Evolutionary conservation across 2,113 vertebrate genomes (phyloP).

Genomic region (Cyanoliseus patagonus): DNA sequence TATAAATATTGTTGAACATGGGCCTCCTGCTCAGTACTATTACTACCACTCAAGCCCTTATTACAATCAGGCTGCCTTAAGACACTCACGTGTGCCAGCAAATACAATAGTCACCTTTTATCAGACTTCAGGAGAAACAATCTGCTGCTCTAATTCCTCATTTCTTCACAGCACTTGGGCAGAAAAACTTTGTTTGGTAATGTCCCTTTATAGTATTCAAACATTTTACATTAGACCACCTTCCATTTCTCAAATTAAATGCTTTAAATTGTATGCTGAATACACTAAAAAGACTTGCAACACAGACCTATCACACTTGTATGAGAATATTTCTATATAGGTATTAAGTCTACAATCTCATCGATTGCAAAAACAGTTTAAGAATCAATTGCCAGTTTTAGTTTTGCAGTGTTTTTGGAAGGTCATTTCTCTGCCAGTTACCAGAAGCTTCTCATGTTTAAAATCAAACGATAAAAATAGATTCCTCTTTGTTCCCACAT

Average conservation of each 20-base stretch:
- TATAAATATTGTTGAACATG: not conserved
- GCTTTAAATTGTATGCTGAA: not conserved
- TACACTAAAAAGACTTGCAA: not conserved
- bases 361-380: not conserved
- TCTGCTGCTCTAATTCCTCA: not conserved
- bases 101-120: not conserved
- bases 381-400: not conserved
- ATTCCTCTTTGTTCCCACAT: not conserved
- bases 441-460: not conserved
- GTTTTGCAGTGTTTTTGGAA: not conserved
- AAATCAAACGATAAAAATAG: not conserved
- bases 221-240: not conserved
- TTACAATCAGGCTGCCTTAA: not conserved
- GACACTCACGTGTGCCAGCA: not conserved
- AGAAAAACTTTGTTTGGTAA: not conserved
- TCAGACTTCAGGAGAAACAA: not conserved
- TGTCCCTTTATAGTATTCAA: not conserved
- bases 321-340: not conserved
- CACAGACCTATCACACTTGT: rapidly evolving
- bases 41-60: not conserved
- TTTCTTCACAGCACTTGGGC: not conserved
- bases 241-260: not conserved
- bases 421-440: not conserved
- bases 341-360: not conserved
- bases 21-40: not conserved